Conservation (phyloP, 2,888 invertebrate genomes). For the Tricholauxania praeusta region DNA sequence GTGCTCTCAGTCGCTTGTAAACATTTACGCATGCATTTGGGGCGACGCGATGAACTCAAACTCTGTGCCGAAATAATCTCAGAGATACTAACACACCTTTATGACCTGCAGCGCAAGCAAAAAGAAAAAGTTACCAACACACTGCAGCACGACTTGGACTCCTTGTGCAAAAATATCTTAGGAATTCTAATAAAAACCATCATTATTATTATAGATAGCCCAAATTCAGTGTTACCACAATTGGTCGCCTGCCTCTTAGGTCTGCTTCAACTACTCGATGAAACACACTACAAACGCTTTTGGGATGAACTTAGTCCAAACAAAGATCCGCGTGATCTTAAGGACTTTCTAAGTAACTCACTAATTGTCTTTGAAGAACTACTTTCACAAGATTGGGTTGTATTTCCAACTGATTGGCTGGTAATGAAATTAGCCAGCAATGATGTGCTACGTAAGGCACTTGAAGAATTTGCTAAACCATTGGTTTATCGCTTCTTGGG, state of each 20-base stretch:
- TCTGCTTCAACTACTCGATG: slow-evolving; percentile 86
- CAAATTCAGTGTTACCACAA: slow-evolving; percentile 76
- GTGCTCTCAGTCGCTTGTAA: slow-evolving; percentile 86
- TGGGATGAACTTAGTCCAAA: slow-evolving; percentile 81
- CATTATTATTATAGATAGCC: slow-evolving; percentile 83
- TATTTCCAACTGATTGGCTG: slow-evolving; percentile 90
- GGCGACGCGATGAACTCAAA: slow-evolving; percentile 83
- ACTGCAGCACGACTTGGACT: slow-evolving; percentile 83
- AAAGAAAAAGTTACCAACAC: slow-evolving; percentile 69
- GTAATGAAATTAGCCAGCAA: slow-evolving; percentile 90
- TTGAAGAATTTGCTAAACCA: slow-evolving; percentile 90
- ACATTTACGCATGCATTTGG: slow-evolving; percentile 85
- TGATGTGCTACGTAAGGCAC: slow-evolving; percentile 84
- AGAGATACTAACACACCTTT: slow-evolving; percentile 78
- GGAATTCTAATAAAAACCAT: slow-evolving; percentile 90
- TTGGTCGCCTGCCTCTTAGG: slow-evolving; percentile 90
- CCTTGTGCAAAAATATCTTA: slow-evolving; percentile 82
- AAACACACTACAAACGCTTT: slow-evolving; percentile 86
- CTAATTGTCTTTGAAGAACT: slow-evolving; percentile 72
- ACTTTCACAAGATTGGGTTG: slow-evolving; percentile 66
- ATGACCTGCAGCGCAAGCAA: slow-evolving; percentile 69
- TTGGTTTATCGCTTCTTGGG: slow-evolving; percentile 85
- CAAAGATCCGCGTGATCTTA: slow-evolving; percentile 81
- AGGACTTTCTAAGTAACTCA: slow-evolving; percentile 87
- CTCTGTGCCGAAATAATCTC: slow-evolving; percentile 89